phyloP scores from a whole-genome alignment of 2,888 invertebrate species.

The Ennomos fuscantarius region DNA sequence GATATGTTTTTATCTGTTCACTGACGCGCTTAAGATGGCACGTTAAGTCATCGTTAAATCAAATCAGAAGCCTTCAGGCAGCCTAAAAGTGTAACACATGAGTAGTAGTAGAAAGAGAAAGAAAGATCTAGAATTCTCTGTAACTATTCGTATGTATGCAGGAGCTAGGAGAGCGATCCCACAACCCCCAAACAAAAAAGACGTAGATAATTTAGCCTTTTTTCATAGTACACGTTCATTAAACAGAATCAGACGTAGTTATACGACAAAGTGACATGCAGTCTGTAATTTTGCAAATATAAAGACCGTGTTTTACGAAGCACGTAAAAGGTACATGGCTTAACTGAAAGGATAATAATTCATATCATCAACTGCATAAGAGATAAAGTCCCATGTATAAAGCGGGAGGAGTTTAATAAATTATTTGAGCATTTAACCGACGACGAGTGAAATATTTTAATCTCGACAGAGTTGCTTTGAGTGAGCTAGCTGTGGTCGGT shows the following conservation, averaged over 20 bases:
- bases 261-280: constrained; percentile 31
- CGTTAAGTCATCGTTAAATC: too few species aligned
- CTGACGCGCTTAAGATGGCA: too few species aligned
- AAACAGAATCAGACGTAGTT: constrained; percentile 25
- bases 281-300: constrained; percentile 35
- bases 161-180: too few species aligned
- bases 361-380: constrained; percentile 41
- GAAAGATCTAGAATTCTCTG: too few species aligned
- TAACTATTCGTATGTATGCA: too few species aligned
- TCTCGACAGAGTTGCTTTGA: constrained; percentile 72
- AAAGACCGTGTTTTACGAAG: constrained; percentile 20
- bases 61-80: too few species aligned
- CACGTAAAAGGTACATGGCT: constrained; percentile 6
- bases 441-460: constrained; percentile 76
- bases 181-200: too few species aligned
- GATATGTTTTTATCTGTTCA: too few species aligned
- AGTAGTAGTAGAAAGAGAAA: too few species aligned
- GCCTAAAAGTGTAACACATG: too few species aligned
- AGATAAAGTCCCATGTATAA: constrained; percentile 41
- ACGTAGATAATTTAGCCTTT: too few species aligned
- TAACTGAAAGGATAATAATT: constrained; percentile 37
- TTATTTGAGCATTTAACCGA: constrained; percentile 74
- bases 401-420: constrained; percentile 69
- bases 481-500: constrained; percentile 63
- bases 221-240: constrained; percentile 2